A percentile compares a stretch with the other conserved stretches of the same genome.
phyloP scores from a whole-genome alignment of 2,888 invertebrate genomes.

The Carabus problematicus region DNA sequence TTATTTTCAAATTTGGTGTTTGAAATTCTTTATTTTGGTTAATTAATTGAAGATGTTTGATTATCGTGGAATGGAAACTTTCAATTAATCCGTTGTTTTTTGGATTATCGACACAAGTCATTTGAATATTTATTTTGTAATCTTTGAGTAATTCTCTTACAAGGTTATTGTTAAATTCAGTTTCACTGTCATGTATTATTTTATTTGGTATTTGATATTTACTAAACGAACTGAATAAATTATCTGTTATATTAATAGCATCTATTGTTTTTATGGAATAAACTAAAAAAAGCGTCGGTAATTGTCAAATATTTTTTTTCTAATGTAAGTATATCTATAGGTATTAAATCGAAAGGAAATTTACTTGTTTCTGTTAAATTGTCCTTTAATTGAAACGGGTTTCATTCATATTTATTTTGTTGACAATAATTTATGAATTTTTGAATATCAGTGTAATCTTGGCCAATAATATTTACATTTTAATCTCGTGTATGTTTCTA shows the following conservation, averaged over 20 bases:
- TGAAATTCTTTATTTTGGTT: conserved; percentile 3
- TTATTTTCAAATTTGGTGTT: background rate
- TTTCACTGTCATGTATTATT: conserved; percentile 11
- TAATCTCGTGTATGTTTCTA: too few relatives aligned
- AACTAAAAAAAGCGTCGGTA: background rate
- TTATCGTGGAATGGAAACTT: conserved; percentile 7
- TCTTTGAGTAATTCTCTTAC: conserved; percentile 8
- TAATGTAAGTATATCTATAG: too few relatives aligned
- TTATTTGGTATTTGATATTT: conserved; percentile 7
- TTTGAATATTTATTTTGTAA: conserved; percentile 17
- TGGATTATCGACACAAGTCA: conserved; percentile 22
- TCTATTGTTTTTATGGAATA: background rate
- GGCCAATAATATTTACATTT: too few relatives aligned
- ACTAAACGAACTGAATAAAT: conserved; percentile 11
- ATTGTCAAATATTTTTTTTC: conserved; percentile 8
- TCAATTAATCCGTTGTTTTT: conserved; percentile 9
- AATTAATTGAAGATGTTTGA: background rate
- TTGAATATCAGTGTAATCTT: too few relatives aligned
- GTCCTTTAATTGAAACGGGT: too few relatives aligned
- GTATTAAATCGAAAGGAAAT: too few relatives aligned
- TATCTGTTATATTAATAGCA: conserved; percentile 8
- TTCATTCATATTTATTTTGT: too few relatives aligned
- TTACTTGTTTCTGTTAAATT: too few relatives aligned
- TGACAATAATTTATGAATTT: too few relatives aligned
- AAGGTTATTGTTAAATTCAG: conserved; percentile 15